These are phyloP conservation scores for Drosophila rubida DNA, from an alignment of 2,888 invertebrate species.

Conservation along the genomic window DNA sequence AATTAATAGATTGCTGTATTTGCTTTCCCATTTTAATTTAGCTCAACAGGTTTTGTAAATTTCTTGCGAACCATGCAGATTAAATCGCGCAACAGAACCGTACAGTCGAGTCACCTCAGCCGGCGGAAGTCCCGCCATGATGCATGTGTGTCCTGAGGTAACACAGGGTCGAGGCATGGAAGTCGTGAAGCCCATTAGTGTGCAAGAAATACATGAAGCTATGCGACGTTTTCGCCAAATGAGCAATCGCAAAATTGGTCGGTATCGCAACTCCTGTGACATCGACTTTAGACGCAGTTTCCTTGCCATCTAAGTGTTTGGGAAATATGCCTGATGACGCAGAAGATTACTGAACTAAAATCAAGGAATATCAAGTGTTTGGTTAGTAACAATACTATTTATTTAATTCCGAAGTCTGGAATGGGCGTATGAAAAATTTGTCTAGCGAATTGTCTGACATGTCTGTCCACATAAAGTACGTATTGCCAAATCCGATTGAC, in stretches of 20 bases:
- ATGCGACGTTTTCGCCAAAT: conserved; percentile 88
- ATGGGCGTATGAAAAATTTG: no score
- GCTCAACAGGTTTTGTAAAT: conserved; percentile 42
- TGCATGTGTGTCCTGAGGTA: conserved; percentile 84
- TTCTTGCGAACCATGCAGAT: conserved; percentile 56
- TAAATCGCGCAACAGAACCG: conserved; percentile 87
- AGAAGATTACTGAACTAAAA: not conserved
- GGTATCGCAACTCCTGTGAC: conserved; percentile 81
- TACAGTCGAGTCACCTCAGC: conserved; percentile 87
- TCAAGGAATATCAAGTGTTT: no score
- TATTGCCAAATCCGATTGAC: no score
- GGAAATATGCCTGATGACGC: not conserved
- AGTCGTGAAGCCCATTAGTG: conserved; percentile 90
- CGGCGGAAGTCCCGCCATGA: conserved; percentile 84
- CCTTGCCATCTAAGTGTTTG: conserved; percentile 78
- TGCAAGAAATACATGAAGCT: conserved; percentile 93
- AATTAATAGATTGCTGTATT: conserved; percentile 52
- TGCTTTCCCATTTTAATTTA: conserved; percentile 20
- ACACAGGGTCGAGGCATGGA: conserved; percentile 87
- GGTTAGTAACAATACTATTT: no score
- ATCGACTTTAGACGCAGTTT: conserved; percentile 81
- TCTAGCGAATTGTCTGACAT: no score
- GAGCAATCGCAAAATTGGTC: conserved; percentile 82
- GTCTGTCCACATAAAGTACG: no score
- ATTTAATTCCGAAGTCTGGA: no score